A percentile compares a stretch with the other conserved stretches of the same genome.
phyloP scores from a whole-genome alignment of 2,113 vertebrate species.

The Panthera tigris region DNA sequence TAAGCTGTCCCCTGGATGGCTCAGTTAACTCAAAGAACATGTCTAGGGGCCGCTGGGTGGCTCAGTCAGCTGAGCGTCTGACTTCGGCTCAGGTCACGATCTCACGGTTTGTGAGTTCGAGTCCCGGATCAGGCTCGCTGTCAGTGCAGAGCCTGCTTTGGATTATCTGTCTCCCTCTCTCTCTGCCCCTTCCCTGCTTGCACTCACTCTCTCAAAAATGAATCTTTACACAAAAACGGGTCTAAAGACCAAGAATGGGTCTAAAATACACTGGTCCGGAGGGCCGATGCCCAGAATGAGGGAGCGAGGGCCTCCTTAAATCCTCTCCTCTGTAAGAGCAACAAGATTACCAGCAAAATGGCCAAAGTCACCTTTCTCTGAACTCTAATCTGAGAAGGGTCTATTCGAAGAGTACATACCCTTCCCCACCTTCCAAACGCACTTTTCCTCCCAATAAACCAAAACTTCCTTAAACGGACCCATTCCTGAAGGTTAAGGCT shows the following conservation, averaged over 20 bases:
- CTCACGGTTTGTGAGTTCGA: no score
- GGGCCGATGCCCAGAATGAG: neutral
- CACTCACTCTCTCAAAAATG: no score
- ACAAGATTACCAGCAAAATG: neutral
- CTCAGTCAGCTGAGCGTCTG: no score
- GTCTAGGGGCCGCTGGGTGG: neutral
- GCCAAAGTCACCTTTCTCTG: neutral
- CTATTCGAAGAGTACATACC: neutral
- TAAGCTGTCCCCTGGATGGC: neutral
- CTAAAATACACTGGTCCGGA: neutral
- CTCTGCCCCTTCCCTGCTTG: no score
- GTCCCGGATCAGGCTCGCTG: no score
- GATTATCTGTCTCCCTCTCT: no score
- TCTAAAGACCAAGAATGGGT: neutral
- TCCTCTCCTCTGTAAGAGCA: neutral
- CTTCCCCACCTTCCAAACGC: neutral
- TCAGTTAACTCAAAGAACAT: neutral
- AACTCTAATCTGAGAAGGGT: neutral
- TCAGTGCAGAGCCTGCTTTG: no score
- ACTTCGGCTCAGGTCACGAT: no score
- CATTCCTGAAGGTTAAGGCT: neutral
- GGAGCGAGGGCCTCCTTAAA: neutral
- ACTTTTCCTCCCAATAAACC: no score
- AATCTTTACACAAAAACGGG: no score
- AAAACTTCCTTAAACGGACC: neutral